Evolutionary conservation across 2,888 invertebrate genomes (phyloP).

Genomic region (Nymphalis c-album): DNA sequence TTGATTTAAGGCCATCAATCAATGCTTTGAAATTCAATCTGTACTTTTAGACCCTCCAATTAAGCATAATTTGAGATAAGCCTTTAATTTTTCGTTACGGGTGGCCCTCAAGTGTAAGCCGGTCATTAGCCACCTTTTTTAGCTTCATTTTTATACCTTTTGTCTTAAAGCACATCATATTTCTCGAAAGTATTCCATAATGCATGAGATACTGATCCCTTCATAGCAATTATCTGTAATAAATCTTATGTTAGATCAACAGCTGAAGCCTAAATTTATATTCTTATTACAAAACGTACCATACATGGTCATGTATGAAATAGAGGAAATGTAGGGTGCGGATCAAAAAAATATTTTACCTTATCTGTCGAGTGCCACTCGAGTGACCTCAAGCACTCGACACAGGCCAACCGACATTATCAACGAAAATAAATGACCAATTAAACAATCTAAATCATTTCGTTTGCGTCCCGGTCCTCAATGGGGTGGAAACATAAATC

Average conservation of each 20-base stretch:
- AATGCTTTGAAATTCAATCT: constrained; percentile 76
- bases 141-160: constrained; percentile 64
- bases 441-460: constrained; percentile 80
- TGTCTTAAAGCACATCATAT: constrained; percentile 71
- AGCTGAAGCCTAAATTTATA: constrained; percentile 62
- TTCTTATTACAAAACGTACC: constrained; percentile 38
- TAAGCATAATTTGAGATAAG: constrained; percentile 79
- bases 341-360: constrained; percentile 50
- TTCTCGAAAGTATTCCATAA: constrained; percentile 74
- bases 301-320: constrained; percentile 31
- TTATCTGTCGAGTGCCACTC: constrained; percentile 58
- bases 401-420: constrained; percentile 63
- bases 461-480: constrained; percentile 52
- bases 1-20: constrained; percentile 71
- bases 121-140: constrained; percentile 72
- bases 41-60: constrained; percentile 75
- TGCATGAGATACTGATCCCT: constrained; percentile 68
- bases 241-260: constrained; percentile 75
- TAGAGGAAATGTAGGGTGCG: constrained; percentile 33
- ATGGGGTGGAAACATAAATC: constrained; percentile 78
- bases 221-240: constrained; percentile 78
- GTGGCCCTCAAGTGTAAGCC: constrained; percentile 76
- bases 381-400: constrained; percentile 62
- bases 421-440: constrained; percentile 79
- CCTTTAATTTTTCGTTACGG: constrained; percentile 78